phyloP scores from a whole-genome alignment of 2,797 vertebrate species.

The Scarus forsteni region DNA sequence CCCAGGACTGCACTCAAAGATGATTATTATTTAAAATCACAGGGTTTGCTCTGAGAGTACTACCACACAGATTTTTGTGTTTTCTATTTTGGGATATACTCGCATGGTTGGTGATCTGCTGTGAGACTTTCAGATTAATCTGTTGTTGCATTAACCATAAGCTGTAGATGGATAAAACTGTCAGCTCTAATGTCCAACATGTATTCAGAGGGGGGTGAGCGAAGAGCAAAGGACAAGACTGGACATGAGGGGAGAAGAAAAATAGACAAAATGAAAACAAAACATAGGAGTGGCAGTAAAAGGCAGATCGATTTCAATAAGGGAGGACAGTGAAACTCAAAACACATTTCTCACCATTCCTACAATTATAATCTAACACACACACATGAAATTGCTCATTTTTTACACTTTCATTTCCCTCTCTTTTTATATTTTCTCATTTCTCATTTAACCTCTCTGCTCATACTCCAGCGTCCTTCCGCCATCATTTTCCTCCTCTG shows the following conservation, averaged over 20 bases:
- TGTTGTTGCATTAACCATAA: slow-evolving; percentile 34
- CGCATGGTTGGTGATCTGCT: slow-evolving; percentile 24
- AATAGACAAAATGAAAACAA: neutral
- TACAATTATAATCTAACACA: slow-evolving; percentile 12
- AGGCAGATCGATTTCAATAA: slow-evolving; percentile 31
- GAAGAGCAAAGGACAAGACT: neutral
- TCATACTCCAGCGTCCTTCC: slow-evolving; percentile 27
- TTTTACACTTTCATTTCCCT: slow-evolving; percentile 19
- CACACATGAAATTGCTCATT: neutral
- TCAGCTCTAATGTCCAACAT: slow-evolving; percentile 33
- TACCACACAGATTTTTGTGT: slow-evolving; percentile 19
- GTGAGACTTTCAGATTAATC: slow-evolving; percentile 33
- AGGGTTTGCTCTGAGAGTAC: slow-evolving; percentile 25
- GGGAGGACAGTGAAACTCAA: slow-evolving; percentile 19
- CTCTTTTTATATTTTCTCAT: slow-evolving; percentile 37
- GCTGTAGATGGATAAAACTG: slow-evolving; percentile 33
- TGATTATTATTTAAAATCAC: slow-evolving; percentile 38
- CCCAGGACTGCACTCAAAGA: slow-evolving; percentile 9
- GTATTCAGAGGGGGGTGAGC: neutral
- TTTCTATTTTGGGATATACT: slow-evolving; percentile 27
- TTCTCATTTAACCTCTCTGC: slow-evolving; percentile 23
- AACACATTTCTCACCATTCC: slow-evolving; percentile 38
- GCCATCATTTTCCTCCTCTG: slow-evolving; percentile 38
- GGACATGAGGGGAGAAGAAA: neutral
- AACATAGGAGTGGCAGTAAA: slow-evolving; percentile 7